These are phyloP conservation scores for Halesus radiatus DNA, from an alignment of 1,140 invertebrate species.

Conservation along the genomic window DNA sequence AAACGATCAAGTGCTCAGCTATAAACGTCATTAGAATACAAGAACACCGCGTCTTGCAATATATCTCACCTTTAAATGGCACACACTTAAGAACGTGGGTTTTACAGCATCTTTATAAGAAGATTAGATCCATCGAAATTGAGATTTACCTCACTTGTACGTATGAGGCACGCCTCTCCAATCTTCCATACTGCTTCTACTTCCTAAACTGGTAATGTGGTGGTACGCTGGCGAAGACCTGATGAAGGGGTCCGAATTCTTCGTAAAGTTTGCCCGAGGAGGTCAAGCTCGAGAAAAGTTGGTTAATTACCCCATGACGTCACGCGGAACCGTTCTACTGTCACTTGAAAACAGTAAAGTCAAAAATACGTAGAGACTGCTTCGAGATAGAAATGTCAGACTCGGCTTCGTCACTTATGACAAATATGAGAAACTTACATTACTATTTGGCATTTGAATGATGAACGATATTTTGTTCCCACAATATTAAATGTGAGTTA, in stretches of 20 bases:
- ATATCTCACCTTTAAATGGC: too few species aligned
- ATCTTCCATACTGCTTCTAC: not conserved
- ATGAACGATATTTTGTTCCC: too few species aligned
- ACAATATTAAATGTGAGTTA: too few species aligned
- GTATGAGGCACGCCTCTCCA: not conserved
- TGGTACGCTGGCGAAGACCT: not conserved
- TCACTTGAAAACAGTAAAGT: not conserved
- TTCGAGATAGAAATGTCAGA: too few species aligned
- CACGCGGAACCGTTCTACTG: not conserved
- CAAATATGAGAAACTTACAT: too few species aligned
- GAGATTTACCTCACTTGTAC: not conserved
- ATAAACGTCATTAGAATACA: too few species aligned
- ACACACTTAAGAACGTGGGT: too few species aligned
- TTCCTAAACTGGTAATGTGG: not conserved
- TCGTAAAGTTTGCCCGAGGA: not conserved
- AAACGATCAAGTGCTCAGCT: too few species aligned
- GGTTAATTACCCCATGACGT: not conserved
- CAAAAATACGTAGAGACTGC: not conserved
- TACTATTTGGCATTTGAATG: too few species aligned
- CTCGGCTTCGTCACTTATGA: too few species aligned
- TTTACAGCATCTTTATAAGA: not conserved
- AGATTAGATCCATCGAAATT: not conserved
- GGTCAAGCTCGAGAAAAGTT: slow-evolving; percentile 6
- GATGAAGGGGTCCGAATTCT: slow-evolving; percentile 1
- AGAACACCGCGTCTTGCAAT: too few species aligned